Evolutionary conservation across 2,888 invertebrate genomes (phyloP).

Genomic region (Archips xylosteana): DNA sequence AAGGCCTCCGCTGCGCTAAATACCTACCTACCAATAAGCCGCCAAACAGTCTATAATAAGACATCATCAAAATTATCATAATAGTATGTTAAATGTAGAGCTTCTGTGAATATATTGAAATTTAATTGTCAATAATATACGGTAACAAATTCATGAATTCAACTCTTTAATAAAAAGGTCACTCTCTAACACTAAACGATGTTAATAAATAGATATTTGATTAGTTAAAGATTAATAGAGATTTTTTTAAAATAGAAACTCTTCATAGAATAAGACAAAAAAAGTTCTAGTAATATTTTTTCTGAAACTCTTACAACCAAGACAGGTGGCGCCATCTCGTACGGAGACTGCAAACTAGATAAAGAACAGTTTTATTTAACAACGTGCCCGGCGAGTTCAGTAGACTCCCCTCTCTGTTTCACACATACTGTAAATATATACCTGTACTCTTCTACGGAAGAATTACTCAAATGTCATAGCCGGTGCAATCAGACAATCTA

Average conservation of each 20-base stretch:
- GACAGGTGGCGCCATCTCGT: constrained; percentile 77
- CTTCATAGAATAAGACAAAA: neutral
- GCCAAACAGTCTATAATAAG: neutral
- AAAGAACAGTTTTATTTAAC: constrained; percentile 65
- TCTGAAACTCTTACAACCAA: constrained; percentile 16
- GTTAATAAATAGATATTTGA: neutral
- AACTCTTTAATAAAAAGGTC: neutral
- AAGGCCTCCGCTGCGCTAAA: constrained; percentile 3
- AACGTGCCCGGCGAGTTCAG: constrained; percentile 67
- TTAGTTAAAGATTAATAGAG: neutral
- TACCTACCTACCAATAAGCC: constrained; percentile 9
- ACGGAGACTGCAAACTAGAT: constrained; percentile 61
- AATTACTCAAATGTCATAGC: constrained; percentile 59
- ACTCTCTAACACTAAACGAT: neutral
- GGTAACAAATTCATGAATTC: neutral
- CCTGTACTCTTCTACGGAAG: constrained; percentile 62
- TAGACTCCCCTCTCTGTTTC: constrained; percentile 63
- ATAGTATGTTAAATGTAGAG: constrained; percentile 9
- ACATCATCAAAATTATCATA: constrained; percentile 15
- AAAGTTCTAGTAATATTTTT: neutral
- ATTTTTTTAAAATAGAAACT: neutral
- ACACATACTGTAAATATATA: constrained; percentile 55
- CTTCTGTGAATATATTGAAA: constrained; percentile 21
- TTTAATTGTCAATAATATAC: neutral
- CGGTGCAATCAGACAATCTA: constrained; percentile 60